These are phyloP conservation scores for Epizoanthus rinbou DNA, from an alignment of 92 coral and sea anemone species.

Conservation along the genomic window DNA sequence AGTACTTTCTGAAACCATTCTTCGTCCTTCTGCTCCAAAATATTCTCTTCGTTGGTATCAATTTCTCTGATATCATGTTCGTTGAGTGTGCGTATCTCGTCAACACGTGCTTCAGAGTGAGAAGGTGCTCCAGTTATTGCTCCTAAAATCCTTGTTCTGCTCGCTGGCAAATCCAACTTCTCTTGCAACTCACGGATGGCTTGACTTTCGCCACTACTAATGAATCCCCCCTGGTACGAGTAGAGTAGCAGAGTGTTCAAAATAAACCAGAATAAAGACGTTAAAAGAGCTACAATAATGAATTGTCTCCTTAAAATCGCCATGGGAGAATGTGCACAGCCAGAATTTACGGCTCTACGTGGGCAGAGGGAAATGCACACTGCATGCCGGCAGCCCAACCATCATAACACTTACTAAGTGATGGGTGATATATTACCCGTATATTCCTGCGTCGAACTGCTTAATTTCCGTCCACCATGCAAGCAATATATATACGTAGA, in stretches of 20 bases:
- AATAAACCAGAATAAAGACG: constrained; percentile 83
- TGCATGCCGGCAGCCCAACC: background rate
- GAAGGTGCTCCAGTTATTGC: too few relatives aligned
- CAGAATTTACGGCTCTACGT: background rate
- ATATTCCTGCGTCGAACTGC: background rate
- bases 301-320: constrained; percentile 30
- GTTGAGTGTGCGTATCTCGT: background rate
- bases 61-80: constrained; percentile 36
- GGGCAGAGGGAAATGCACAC: background rate
- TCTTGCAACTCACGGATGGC: background rate
- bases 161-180: background rate
- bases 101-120: constrained; percentile 2
- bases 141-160: background rate
- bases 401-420: background rate
- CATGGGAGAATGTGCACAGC: constrained; percentile 9
- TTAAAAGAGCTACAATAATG: constrained; percentile 68
- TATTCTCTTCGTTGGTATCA: background rate
- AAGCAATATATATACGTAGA: background rate
- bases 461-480: constrained; percentile 1
- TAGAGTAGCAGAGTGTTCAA: constrained; percentile 69
- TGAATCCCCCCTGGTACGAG: constrained; percentile 68
- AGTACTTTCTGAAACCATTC: constrained; percentile 13
- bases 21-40: constrained; percentile 3
- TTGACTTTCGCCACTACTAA: background rate
- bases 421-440: background rate